Conservation (phyloP, 1,140 invertebrate species). For the Apis cerana region DNA sequence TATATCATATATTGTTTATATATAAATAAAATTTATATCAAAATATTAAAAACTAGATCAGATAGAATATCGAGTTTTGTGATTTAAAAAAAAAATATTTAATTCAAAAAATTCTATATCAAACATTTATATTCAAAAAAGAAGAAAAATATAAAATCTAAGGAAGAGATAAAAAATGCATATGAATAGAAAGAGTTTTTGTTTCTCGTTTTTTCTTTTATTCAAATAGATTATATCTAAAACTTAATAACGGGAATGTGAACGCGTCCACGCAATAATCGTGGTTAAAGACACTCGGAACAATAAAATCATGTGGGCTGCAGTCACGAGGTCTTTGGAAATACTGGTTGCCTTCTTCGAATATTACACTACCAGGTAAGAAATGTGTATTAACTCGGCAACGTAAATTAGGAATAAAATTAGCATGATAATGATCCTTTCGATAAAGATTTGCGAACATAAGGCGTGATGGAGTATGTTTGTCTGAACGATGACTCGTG, state of each 20-base stretch:
- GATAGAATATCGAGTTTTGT: not conserved
- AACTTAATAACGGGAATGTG: constrained; percentile 3
- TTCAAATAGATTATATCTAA: not conserved
- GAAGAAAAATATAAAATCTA: not conserved
- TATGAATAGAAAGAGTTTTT: not conserved
- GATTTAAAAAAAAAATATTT: not conserved
- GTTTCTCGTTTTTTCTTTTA: not conserved
- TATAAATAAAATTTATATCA: not conserved
- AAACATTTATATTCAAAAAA: not conserved
- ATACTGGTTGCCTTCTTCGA: constrained; percentile 90
- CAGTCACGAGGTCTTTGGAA: constrained; percentile 88
- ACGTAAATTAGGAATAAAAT: not conserved
- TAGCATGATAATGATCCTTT: not conserved
- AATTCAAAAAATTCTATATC: not conserved
- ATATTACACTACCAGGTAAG: constrained; percentile 89
- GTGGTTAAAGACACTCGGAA: constrained; percentile 30
- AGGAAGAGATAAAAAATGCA: not conserved
- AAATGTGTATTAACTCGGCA: constrained; percentile 25
- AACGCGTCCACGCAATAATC: not conserved
- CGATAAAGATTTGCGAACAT: not conserved
- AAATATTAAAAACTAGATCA: not conserved
- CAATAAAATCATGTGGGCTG: constrained; percentile 86
- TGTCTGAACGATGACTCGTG: not conserved
- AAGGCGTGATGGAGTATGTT: not conserved
- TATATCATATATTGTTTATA: not conserved